These are phyloP conservation scores for Fringilla coelebs DNA, from an alignment of 2,797 vertebrate species.

Conservation along the genomic window DNA sequence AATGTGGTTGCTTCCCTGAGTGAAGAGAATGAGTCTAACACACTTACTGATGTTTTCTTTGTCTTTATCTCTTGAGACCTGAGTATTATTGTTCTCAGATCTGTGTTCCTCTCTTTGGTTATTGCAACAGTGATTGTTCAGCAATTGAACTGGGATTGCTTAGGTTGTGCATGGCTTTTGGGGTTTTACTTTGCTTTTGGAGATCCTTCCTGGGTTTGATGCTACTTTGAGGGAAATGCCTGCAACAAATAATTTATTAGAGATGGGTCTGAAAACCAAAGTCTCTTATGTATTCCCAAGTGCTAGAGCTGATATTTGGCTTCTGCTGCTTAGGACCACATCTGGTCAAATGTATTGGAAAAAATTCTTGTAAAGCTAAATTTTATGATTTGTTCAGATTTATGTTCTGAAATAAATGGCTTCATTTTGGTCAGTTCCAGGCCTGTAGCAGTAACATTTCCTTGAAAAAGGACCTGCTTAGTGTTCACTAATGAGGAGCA, in stretches of 20 bases:
- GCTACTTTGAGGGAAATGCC: not conserved
- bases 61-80: not conserved
- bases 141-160: slow-evolving; percentile 1
- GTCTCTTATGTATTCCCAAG: not conserved
- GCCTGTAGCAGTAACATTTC: not conserved
- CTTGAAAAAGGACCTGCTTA: not conserved
- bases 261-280: not conserved
- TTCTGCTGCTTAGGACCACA: not conserved
- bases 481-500: not conserved
- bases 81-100: not conserved
- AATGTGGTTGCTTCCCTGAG: not conserved
- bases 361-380: not conserved
- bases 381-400: not conserved
- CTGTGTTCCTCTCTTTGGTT: not conserved
- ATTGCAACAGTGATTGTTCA: slow-evolving; percentile 16
- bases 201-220: not conserved
- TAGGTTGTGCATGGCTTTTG: not conserved
- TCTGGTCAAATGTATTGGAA: not conserved
- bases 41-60: not conserved
- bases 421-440: not conserved
- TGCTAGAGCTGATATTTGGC: not conserved
- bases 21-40: not conserved
- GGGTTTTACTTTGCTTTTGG: not conserved
- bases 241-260: not conserved
- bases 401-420: not conserved